These are phyloP conservation scores for Barnardius zonarius DNA, from an alignment of 2,113 vertebrate species.

Conservation along the genomic window DNA sequence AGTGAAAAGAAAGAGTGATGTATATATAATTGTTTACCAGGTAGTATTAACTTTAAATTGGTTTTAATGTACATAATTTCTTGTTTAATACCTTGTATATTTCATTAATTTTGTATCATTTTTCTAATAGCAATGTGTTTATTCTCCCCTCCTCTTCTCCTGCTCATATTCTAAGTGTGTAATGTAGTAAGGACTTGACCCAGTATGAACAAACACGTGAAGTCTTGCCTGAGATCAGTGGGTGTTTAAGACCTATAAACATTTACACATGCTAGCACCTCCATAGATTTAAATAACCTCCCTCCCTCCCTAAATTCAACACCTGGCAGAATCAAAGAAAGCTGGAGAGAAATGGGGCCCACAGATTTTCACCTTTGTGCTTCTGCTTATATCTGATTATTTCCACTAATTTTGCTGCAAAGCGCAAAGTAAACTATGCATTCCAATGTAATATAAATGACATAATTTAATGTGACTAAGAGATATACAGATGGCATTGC, in stretches of 20 bases:
- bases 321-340: slow-evolving; percentile 42
- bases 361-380: slow-evolving; percentile 32
- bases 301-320: neutral
- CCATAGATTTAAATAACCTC: neutral
- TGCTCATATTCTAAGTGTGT: neutral
- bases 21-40: neutral
- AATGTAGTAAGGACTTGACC: neutral
- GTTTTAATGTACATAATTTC: neutral
- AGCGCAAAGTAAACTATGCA: slow-evolving; percentile 58
- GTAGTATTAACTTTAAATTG: neutral
- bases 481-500: slow-evolving; percentile 72
- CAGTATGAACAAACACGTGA: neutral
- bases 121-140: neutral
- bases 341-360: neutral
- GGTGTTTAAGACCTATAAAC: slow-evolving; percentile 26
- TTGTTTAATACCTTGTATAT: neutral
- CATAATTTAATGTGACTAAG: slow-evolving; percentile 74
- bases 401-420: slow-evolving; percentile 47
- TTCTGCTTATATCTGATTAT: neutral
- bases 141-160: neutral
- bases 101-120: neutral
- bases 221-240: neutral
- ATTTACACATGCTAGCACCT: slow-evolving; percentile 25
- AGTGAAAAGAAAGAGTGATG: neutral
- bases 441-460: slow-evolving; percentile 61